These are phyloP conservation scores for Marronus borbonicus DNA, from an alignment of 2,888 invertebrate species.

Conservation along the genomic window DNA sequence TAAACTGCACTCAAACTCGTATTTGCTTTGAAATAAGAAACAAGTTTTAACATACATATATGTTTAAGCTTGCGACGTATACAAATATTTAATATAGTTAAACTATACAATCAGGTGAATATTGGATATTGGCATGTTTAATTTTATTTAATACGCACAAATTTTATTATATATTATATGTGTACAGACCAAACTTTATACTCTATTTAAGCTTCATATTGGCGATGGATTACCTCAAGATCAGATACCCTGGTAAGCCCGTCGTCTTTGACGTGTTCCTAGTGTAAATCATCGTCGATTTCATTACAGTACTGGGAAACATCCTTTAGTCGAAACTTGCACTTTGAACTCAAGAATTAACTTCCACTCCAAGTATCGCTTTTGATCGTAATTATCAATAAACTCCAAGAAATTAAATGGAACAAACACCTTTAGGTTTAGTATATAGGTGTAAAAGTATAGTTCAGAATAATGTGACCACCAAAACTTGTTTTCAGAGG, in stretches of 20 bases:
- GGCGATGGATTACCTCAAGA: conserved; percentile 94
- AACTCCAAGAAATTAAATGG: too few relatives aligned
- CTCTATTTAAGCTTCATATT: conserved; percentile 85
- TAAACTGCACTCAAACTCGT: conserved; percentile 11
- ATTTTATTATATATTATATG: too few relatives aligned
- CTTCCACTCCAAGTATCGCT: conserved; percentile 79
- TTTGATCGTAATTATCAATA: too few relatives aligned
- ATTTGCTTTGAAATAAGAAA: background rate
- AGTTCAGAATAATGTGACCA: too few relatives aligned
- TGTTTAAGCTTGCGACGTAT: background rate
- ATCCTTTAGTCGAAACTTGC: conserved; percentile 86
- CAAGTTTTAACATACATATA: background rate
- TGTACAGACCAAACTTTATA: background rate
- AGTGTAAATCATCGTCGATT: conserved; percentile 92
- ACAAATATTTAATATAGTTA: background rate
- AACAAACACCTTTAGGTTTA: too few relatives aligned
- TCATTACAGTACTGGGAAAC: conserved; percentile 88
- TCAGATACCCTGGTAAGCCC: conserved; percentile 85
- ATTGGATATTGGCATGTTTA: too few relatives aligned
- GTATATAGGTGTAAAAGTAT: too few relatives aligned
- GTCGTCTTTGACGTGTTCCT: conserved; percentile 95
- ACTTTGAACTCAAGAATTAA: conserved; percentile 88
- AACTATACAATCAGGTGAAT: too few relatives aligned
- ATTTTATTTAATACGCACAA: too few relatives aligned
- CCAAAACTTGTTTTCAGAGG: too few relatives aligned